Evolutionary conservation across 2,797 vertebrate genomes (phyloP).

Genomic region (Chaunax sp.): DNA sequence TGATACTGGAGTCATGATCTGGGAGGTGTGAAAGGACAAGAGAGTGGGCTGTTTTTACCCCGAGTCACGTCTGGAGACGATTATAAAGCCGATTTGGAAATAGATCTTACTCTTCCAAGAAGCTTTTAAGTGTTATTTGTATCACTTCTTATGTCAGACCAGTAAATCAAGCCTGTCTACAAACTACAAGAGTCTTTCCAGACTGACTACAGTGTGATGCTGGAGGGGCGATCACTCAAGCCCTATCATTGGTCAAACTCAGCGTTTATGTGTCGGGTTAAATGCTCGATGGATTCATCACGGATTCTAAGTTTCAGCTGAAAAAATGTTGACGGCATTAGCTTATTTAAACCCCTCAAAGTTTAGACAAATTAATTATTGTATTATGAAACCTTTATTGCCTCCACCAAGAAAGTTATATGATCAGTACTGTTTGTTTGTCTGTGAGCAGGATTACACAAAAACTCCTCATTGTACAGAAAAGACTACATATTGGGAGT

Average conservation of each 20-base stretch:
- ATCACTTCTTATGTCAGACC: constrained; percentile 49
- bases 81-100: constrained; percentile 54
- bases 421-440: no score
- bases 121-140: constrained; percentile 54
- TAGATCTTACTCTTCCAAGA: constrained; percentile 60
- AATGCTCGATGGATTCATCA: constrained; percentile 9
- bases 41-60: constrained; percentile 3
- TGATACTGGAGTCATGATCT: constrained; percentile 24
- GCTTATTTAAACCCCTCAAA: neutral
- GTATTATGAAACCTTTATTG: neutral
- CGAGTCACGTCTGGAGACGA: constrained; percentile 56
- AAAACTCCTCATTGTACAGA: no score
- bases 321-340: constrained; percentile 5
- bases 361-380: no score
- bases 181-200: neutral
- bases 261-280: constrained; percentile 17
- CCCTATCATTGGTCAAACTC: constrained; percentile 8
- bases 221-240: neutral
- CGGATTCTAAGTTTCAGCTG: neutral
- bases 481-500: no score
- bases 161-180: constrained; percentile 62
- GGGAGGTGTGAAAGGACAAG: constrained; percentile 17
- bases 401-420: no score
- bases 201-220: constrained; percentile 11
- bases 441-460: no score